A percentile compares a stretch with the other conserved stretches of the same genome.
phyloP scores from a whole-genome alignment of 2,888 invertebrate species.

The Aphelenchoides bicaudatus region DNA sequence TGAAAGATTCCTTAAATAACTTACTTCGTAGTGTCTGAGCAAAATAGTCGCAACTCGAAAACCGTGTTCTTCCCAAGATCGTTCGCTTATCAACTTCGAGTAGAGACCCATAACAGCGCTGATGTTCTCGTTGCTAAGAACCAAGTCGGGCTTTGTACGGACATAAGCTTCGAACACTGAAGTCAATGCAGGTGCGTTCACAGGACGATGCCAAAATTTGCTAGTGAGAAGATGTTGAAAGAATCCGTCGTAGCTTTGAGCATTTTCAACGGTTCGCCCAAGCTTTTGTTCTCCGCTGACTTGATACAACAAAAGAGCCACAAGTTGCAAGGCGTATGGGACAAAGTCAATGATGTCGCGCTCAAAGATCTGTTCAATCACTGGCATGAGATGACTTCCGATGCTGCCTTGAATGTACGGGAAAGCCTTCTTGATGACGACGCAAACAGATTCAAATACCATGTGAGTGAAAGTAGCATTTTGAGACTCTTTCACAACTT shows the following conservation, averaged over 20 bases:
- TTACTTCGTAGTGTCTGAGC: constrained; percentile 63
- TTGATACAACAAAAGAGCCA: constrained; percentile 36
- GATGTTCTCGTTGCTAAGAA: constrained; percentile 69
- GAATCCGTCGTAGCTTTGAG: constrained; percentile 80
- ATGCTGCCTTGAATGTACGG: constrained; percentile 48
- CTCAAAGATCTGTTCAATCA: constrained; percentile 87
- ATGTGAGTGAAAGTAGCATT: constrained; percentile 98
- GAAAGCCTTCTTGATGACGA: constrained; percentile 64
- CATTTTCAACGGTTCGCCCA: constrained; percentile 61
- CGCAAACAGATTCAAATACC: constrained; percentile 87
- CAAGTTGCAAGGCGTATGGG: constrained; percentile 95
- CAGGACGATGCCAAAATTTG: constrained; percentile 84
- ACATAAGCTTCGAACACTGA: constrained; percentile 84
- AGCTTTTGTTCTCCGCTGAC: constrained; percentile 31
- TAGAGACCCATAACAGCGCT: constrained; percentile 77
- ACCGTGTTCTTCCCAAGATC: constrained; percentile 90
- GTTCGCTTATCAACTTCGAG: constrained; percentile 91
- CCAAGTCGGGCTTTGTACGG: constrained; percentile 69
- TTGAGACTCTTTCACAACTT: constrained; percentile 66
- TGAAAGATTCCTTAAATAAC: constrained; percentile 13
- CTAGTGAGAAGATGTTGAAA: constrained; percentile 85
- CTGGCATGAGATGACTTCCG: constrained; percentile 85
- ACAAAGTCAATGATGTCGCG: constrained; percentile 86
- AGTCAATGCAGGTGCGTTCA: constrained; percentile 87
- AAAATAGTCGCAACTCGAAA: constrained; percentile 84